phyloP scores from a whole-genome alignment of 2,888 invertebrate genomes.

The Xestia c-nigrum region DNA sequence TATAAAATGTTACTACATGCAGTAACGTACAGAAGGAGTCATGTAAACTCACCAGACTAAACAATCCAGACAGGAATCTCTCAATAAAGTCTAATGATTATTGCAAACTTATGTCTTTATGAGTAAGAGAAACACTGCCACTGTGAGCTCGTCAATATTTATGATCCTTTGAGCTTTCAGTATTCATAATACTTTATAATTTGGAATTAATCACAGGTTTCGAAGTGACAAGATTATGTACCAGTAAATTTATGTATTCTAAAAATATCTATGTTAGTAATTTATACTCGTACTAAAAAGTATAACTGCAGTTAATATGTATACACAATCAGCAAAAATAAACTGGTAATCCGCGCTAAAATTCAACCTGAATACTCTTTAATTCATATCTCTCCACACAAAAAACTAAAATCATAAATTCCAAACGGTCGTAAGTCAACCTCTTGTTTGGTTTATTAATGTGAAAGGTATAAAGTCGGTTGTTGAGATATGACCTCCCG shows the following conservation, averaged over 20 bases:
- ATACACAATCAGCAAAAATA: not conserved
- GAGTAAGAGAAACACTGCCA: conserved; percentile 17
- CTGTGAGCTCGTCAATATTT: conserved; percentile 1
- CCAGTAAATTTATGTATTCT: not conserved
- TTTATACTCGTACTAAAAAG: not conserved
- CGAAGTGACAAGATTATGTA: not conserved
- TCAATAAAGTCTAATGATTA: conserved; percentile 47
- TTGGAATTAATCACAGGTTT: not conserved
- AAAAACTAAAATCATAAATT: conserved; percentile 26
- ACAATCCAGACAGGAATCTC: conserved; percentile 36
- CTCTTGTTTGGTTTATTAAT: conserved; percentile 62
- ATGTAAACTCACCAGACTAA: conserved; percentile 27
- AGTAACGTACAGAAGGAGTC: not conserved
- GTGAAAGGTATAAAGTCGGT: conserved; percentile 69
- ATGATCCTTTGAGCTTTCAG: conserved; percentile 6
- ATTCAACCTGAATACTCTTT: not conserved
- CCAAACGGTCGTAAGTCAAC: conserved; percentile 44
- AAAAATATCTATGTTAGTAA: not conserved
- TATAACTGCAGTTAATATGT: conserved; percentile 5
- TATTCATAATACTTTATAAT: not conserved
- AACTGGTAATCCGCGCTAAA: not conserved
- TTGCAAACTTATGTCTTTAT: conserved; percentile 29
- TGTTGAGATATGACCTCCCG: conserved; percentile 70
- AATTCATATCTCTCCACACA: conserved; percentile 20
- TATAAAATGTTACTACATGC: not conserved